Conservation (phyloP, 1,140 invertebrate genomes). For the Pachyrhynchus sulphureomaculatus region DNA sequence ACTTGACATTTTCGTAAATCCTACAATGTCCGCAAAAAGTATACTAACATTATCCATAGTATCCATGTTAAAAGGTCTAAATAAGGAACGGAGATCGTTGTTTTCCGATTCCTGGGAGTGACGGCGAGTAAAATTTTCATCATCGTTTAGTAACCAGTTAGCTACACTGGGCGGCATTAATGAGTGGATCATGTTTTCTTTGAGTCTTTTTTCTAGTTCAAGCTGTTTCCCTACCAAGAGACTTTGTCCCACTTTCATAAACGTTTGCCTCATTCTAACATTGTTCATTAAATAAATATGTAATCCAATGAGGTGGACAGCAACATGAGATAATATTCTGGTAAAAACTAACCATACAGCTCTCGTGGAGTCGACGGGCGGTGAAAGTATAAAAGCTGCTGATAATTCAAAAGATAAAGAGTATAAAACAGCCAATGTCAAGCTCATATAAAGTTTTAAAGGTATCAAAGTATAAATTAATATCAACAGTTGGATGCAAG, state of each 20-base stretch:
- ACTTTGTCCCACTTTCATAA: constrained; percentile 95
- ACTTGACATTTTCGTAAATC: constrained; percentile 96
- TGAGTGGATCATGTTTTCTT: constrained; percentile 96
- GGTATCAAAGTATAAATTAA: constrained; percentile 93
- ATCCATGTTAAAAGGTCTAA: constrained; percentile 93
- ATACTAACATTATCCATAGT: constrained; percentile 96
- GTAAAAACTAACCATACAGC: constrained; percentile 60
- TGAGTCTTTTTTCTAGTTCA: constrained; percentile 85
- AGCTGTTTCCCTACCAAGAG: constrained; percentile 82
- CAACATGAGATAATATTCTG: constrained; percentile 74
- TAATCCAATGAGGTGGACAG: constrained; percentile 88
- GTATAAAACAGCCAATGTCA: constrained; percentile 75
- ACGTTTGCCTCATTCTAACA: constrained; percentile 89
- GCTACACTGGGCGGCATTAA: constrained; percentile 94
- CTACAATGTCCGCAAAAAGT: constrained; percentile 97
- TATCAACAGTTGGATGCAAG: constrained; percentile 83
- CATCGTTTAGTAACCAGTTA: constrained; percentile 70
- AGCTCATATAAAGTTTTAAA: constrained; percentile 81
- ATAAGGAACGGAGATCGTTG: constrained; percentile 77
- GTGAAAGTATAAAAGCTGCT: constrained; percentile 20
- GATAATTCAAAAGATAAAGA: constrained; percentile 80
- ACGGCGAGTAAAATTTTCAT: constrained; percentile 49
- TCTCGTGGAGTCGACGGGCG: constrained; percentile 44
- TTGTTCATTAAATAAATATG: constrained; percentile 93
- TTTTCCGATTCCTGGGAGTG: constrained; percentile 59